A percentile compares a stretch with the other conserved stretches of the same genome.
Evolutionary conservation across 2,797 vertebrate species (phyloP).

Genomic region (Artibeus jamaicensis): DNA sequence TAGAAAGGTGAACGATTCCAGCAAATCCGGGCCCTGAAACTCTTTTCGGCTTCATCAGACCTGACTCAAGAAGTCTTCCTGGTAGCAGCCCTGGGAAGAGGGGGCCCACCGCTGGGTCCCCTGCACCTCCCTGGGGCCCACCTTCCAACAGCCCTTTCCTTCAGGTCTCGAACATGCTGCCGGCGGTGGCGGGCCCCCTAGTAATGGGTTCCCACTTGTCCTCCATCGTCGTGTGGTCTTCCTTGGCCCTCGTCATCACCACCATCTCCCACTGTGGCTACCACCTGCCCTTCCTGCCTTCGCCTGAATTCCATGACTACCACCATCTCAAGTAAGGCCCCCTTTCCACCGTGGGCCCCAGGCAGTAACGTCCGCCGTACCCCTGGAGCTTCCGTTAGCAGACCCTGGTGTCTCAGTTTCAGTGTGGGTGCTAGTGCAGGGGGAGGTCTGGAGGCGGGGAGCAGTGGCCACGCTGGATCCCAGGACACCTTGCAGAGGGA

Average conservation of each 20-base stretch:
- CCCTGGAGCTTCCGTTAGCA: neutral
- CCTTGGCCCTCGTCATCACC: constrained; percentile 87
- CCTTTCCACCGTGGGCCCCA: neutral
- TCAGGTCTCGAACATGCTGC: constrained; percentile 92
- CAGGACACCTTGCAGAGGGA: neutral
- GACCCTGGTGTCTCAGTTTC: neutral
- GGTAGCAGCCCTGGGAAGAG: neutral
- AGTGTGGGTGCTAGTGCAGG: neutral
- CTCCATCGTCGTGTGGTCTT: constrained; percentile 88
- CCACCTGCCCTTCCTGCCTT: constrained; percentile 96
- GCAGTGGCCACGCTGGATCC: neutral
- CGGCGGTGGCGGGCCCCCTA: constrained; percentile 86
- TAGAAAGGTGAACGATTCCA: neutral
- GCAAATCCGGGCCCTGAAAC: neutral
- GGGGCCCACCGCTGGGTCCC: neutral
- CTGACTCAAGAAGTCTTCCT: neutral
- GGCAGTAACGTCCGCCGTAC: neutral
- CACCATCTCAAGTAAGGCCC: constrained; percentile 93
- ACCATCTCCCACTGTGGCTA: constrained; percentile 94
- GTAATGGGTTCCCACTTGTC: constrained; percentile 90
- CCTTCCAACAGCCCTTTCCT: neutral
- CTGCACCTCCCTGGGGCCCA: neutral
- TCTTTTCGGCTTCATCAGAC: neutral
- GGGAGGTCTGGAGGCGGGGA: neutral
- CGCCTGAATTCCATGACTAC: constrained; percentile 96